Percentiles rank a stretch among this genome's conserved stretches.
These are phyloP conservation scores for Origma solitaria DNA, from an alignment of 2,113 vertebrate species.

Conservation along the genomic window DNA sequence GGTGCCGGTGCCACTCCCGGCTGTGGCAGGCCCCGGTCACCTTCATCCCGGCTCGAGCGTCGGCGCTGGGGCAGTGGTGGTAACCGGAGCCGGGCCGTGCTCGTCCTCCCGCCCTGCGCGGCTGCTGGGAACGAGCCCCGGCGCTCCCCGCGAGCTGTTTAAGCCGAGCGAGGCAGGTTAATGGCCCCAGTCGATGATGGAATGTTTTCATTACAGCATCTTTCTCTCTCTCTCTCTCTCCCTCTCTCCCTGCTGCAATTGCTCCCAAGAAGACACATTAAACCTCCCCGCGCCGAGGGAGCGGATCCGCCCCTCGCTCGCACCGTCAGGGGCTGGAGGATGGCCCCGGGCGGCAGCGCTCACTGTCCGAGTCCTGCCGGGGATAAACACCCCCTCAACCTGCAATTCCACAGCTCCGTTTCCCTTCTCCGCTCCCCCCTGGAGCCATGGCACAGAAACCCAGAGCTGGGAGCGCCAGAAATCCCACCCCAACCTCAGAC, in stretches of 20 bases:
- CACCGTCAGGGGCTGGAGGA: rapidly evolving
- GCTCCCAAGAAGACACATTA: not conserved
- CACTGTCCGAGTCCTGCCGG: not conserved
- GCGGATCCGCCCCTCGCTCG: not conserved
- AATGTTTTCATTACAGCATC: constrained; percentile 36
- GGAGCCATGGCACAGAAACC: rapidly evolving
- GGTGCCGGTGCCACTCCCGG: not conserved
- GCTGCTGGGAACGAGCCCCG: not conserved
- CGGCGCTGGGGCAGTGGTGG: not conserved
- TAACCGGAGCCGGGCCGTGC: not conserved
- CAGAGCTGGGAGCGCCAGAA: not conserved
- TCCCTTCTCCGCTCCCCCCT: not conserved
- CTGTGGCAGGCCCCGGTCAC: not conserved
- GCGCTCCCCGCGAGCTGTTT: not conserved
- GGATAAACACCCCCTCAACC: not conserved
- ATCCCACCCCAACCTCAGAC: not conserved
- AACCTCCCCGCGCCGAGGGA: not conserved
- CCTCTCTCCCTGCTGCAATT: not conserved
- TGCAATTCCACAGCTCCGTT: rapidly evolving
- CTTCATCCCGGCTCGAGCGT: not conserved
- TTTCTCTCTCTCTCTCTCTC: not conserved
- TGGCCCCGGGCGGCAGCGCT: not conserved
- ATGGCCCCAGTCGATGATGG: not conserved
- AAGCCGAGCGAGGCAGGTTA: not conserved
- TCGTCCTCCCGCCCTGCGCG: not conserved